Base-by-base conservation (phyloP, 2,888 invertebrate species). In the Chrysina gloriosa region DNA sequence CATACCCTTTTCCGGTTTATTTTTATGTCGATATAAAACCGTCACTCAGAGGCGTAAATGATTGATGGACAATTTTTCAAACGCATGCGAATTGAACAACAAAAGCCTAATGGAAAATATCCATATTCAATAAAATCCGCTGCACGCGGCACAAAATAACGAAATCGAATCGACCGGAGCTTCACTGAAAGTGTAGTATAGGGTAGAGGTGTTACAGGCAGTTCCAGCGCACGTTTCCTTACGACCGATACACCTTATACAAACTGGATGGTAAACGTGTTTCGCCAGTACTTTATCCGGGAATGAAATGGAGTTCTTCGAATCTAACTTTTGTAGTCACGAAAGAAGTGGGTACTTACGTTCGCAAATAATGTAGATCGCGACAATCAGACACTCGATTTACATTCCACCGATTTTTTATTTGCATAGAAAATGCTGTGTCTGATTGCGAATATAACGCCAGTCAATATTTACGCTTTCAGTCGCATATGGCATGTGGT, bases 331-430 rank as follows among this genome's bases (percentile, higher is more conserved):
- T 42, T 61, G 27, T 27, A 42, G 7, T 61, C 42, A 21, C 25
- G 36, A 42, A 61, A 39, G 42, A 61, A 27, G 42, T 42, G 16
- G 58, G 45, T 61, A 45, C 45, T 61, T 61, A 42, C 29, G 27
- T 61, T 16, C 27, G 42, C 45, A 61, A 61, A 42, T 61, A 61
- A 61, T 42, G 58, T 61, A 61, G 45, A 42, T 61, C 58, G 58
- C 42, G 42, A 61, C 58, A 42, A 61, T 25, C 58, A 58, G 14
- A 39, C 7, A 42, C 42, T 42, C n/a, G 42, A 42, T 61, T 61
- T 61, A 61, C 58, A 61, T 61, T 25, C 25, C 29, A 58, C 25
- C 9, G 16, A 42, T 14, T 42, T 45, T 29, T 61, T 61, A 42
- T 61, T 45, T 61, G 45, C 39, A 36, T 56, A 39, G 56, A 56